These are phyloP conservation scores for Macroglossus sobrinus DNA, from an alignment of 2,113 vertebrate species.

Conservation along the genomic window DNA sequence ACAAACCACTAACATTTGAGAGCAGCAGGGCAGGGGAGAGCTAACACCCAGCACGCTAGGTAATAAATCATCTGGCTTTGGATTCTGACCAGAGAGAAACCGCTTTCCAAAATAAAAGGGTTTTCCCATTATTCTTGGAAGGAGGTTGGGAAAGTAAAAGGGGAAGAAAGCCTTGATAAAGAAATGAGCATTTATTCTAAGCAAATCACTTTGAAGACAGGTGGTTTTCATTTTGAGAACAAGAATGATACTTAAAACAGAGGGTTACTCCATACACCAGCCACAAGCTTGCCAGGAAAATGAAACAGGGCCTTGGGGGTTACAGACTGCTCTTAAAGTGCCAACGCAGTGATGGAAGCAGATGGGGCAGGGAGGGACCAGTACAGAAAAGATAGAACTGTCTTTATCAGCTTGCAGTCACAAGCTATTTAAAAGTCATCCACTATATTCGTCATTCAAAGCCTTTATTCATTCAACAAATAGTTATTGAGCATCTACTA, in stretches of 20 bases:
- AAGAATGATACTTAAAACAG: constrained; percentile 51
- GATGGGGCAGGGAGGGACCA: not conserved
- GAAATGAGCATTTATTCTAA: constrained; percentile 56
- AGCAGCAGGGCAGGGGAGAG: not conserved
- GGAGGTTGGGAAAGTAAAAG: constrained; percentile 36
- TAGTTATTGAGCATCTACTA: not conserved
- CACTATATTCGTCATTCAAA: not conserved
- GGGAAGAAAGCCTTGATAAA: not conserved
- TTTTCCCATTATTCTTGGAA: constrained; percentile 71
- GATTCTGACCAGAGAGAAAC: constrained; percentile 63
- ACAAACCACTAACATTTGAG: not conserved
- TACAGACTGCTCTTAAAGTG: not conserved
- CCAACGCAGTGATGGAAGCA: not conserved
- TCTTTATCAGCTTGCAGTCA: not conserved
- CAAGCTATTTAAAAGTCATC: not conserved
- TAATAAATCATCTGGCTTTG: constrained; percentile 52
- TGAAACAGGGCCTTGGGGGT: not conserved
- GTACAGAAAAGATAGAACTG: not conserved
- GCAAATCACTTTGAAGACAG: constrained; percentile 62
- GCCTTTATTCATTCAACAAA: not conserved
- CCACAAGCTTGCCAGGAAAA: not conserved
- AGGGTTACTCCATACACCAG: not conserved
- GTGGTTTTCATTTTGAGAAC: constrained; percentile 69
- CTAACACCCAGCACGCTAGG: not conserved
- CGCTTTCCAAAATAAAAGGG: constrained; percentile 61